phyloP scores from a whole-genome alignment of 2,888 invertebrate species.

The Crematogaster levior region DNA sequence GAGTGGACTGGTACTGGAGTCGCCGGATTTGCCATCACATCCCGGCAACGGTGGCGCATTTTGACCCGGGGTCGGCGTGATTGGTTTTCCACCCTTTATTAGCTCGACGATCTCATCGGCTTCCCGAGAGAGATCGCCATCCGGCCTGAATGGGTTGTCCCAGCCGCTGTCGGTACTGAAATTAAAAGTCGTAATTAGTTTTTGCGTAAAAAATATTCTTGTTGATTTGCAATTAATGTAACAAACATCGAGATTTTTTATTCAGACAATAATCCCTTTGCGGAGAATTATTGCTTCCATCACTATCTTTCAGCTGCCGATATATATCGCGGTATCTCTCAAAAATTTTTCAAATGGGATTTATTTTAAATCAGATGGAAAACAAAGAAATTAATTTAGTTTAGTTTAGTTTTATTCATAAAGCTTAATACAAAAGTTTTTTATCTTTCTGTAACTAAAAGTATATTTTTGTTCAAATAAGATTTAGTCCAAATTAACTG shows the following conservation, averaged over 20 bases:
- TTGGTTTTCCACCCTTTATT: slow-evolving; percentile 96
- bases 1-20: slow-evolving; percentile 83
- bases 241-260: neutral
- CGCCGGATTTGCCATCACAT: slow-evolving; percentile 83
- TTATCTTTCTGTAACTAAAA: neutral
- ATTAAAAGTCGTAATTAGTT: slow-evolving; percentile 33
- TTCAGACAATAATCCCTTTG: neutral
- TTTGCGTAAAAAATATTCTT: neutral
- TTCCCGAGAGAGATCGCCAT: slow-evolving; percentile 97
- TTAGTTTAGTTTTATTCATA: neutral
- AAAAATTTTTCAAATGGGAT: neutral
- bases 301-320: neutral
- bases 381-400: neutral
- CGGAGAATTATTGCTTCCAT: neutral
- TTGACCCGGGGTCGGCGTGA: slow-evolving; percentile 88
- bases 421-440: neutral
- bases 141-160: slow-evolving; percentile 99
- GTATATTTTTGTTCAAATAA: neutral
- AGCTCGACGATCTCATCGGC: slow-evolving; percentile 98
- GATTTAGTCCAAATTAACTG: neutral
- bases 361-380: neutral
- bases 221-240: neutral
- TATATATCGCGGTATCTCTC: neutral
- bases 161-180: slow-evolving; percentile 97
- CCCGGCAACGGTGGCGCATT: slow-evolving; percentile 87